Percentiles rank a stretch among this genome's conserved stretches.
Conservation (phyloP, 2,888 invertebrate genomes). For the Troides oblongomaculatus region DNA sequence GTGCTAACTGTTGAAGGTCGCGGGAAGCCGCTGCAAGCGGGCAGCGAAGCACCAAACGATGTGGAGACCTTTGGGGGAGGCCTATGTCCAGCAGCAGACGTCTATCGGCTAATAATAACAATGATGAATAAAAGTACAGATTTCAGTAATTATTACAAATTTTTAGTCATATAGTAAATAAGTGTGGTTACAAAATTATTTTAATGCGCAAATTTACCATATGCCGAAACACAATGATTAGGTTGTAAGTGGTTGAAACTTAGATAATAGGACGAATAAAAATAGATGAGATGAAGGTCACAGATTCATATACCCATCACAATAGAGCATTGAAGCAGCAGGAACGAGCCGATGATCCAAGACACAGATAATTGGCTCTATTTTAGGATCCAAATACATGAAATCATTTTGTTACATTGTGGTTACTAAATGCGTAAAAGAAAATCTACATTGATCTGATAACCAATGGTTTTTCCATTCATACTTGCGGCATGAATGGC, state of each 20-base stretch:
- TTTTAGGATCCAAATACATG: constrained; percentile 51
- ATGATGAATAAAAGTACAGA: too few relatives aligned
- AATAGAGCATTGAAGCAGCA: constrained; percentile 52
- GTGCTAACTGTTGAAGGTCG: too few relatives aligned
- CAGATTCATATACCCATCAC: constrained; percentile 51
- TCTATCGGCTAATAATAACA: too few relatives aligned
- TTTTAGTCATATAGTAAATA: too few relatives aligned
- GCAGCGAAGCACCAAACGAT: too few relatives aligned
- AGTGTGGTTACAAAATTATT: neutral
- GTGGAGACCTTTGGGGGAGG: too few relatives aligned
- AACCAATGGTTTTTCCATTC: constrained; percentile 25
- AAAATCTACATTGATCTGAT: constrained; percentile 37
- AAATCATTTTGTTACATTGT: constrained; percentile 50
- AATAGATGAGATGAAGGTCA: constrained; percentile 60
- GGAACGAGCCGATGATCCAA: constrained; percentile 51
- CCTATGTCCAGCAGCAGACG: too few relatives aligned
- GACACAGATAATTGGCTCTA: constrained; percentile 53
- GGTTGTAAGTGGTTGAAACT: constrained; percentile 16
- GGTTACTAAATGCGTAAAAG: constrained; percentile 44
- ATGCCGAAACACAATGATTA: constrained; percentile 35
- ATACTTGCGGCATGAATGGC: constrained; percentile 8
- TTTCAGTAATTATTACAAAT: too few relatives aligned
- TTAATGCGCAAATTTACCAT: neutral
- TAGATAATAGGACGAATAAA: constrained; percentile 37
- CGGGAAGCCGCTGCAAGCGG: too few relatives aligned